Base-by-base conservation (phyloP, 2,888 invertebrate species). In the Proisotoma minuta region DNA sequence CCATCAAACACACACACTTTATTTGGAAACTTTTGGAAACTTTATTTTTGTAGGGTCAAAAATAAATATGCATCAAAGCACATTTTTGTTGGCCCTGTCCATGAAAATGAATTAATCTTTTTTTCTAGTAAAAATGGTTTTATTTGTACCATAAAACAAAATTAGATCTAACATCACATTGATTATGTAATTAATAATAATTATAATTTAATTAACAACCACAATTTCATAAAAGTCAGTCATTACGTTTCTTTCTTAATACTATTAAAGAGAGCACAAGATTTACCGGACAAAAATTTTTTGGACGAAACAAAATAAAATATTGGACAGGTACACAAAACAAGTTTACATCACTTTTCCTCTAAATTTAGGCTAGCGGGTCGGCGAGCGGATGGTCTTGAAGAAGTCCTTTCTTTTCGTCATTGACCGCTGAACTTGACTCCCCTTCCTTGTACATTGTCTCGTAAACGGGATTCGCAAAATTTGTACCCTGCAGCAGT, bases 401-500 rank as follows among this genome's bases (percentile, higher is more conserved):
- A 39, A 79, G 70, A 8, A 79, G 70, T 10, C 78, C 78, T 70
- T 77, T 78, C 72, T 79, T 79, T 69, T 79, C 78, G 60, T 77
- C 79, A 57, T 63, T 73, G n/a, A n/a, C n/a, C 20, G 70, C 66
- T 15, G 63, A 57, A 57, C 71, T 70, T 5, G 73, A 73, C 12
- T 74, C 74, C 10, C 75, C 75, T 40, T 75, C 75, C 59, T 75
- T 82, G 78, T 88, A 90, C 81, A 89, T 85, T 54, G 87, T 88
- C 75, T 91, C 91, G 79, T 91, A 91, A 50, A 91, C 88, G 0
- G 91, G 91, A 79, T 91, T 91, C 22, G 87, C 87, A 81, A 90
- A 91, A 79, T 90, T 89, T 27, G 86, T 86, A 69, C 84, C 83
- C 81, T 82, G 74, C 12, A 76, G 76, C 61, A 68, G 57, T 59